phyloP scores from a whole-genome alignment of 1,140 invertebrate species.

The Littorina saxatilis region DNA sequence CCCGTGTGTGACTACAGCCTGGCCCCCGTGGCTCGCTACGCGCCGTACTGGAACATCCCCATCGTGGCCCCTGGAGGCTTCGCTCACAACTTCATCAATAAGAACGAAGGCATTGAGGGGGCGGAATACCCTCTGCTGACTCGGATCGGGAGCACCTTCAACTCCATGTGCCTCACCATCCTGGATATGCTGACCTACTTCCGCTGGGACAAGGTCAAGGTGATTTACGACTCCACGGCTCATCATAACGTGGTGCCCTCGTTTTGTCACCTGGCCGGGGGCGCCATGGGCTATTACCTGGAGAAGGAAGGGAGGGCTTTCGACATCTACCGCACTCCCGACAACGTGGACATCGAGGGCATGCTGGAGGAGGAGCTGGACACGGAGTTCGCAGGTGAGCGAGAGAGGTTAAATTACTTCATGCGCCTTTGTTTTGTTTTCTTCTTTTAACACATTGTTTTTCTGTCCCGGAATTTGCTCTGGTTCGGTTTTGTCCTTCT shows the following conservation, averaged over 20 bases:
- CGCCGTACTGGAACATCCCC: conserved; percentile 90
- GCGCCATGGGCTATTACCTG: conserved; percentile 53
- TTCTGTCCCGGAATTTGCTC: not conserved
- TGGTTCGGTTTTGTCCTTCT: not conserved
- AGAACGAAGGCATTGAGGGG: conserved; percentile 28
- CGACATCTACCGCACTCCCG: conserved; percentile 74
- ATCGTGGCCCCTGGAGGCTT: conserved; percentile 90
- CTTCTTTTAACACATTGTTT: not conserved
- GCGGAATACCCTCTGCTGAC: conserved; percentile 62
- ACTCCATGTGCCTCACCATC: conserved; percentile 83
- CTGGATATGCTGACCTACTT: conserved; percentile 80
- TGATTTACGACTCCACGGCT: conserved; percentile 80
- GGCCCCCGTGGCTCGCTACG: conserved; percentile 91
- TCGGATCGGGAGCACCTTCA: conserved; percentile 79
- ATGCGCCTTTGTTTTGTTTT: not conserved
- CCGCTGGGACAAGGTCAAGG: conserved; percentile 82
- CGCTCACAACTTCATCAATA: conserved; percentile 84
- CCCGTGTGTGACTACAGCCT: conserved; percentile 94
- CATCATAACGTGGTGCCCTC: not conserved
- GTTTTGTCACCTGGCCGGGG: conserved; percentile 75
- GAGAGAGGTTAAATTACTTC: not conserved
- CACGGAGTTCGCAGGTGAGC: conserved; percentile 68
- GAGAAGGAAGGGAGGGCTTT: conserved; percentile 72
- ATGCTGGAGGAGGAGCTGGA: conserved; percentile 72
- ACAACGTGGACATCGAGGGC: conserved; percentile 67